Conservation (phyloP, 2,113 vertebrate genomes). For the Phasianus colchicus region DNA sequence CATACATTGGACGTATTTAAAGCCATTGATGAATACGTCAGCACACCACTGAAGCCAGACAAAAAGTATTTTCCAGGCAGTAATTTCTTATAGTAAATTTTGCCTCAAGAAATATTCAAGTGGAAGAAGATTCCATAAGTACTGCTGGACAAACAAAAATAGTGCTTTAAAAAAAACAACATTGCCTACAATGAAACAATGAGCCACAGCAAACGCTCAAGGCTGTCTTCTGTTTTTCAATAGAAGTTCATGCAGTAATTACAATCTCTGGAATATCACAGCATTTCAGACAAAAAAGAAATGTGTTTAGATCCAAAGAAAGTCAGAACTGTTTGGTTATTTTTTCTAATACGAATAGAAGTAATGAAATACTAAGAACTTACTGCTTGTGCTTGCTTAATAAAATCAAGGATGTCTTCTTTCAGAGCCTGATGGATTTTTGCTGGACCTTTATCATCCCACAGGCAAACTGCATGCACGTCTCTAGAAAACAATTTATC, state of each 20-base stretch:
- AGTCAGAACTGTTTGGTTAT: background rate
- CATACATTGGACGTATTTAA: background rate
- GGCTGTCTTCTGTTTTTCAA: background rate
- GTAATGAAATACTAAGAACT: constrained; percentile 63
- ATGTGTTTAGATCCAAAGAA: background rate
- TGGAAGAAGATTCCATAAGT: background rate
- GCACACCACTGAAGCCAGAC: background rate
- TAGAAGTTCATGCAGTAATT: background rate
- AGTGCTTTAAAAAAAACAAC: background rate
- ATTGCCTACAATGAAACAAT: background rate
- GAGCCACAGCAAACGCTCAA: constrained; percentile 18
- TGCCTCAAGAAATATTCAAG: constrained; percentile 2
- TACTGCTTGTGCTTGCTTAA: constrained; percentile 99
- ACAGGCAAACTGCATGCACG: constrained; percentile 97
- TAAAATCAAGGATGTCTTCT: constrained; percentile 99
- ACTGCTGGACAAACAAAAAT: background rate
- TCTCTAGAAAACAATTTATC: constrained; percentile 82
- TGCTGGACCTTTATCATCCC: constrained; percentile 99
- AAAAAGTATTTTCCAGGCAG: background rate
- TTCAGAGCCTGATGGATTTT: constrained; percentile 99
- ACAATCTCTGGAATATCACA: background rate
- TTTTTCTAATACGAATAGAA: background rate
- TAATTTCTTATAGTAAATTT: background rate
- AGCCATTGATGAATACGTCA: background rate
- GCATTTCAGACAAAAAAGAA: constrained; percentile 9